Evolutionary conservation across 2,113 vertebrate genomes (phyloP).

Genomic region (Hyla sarda): DNA sequence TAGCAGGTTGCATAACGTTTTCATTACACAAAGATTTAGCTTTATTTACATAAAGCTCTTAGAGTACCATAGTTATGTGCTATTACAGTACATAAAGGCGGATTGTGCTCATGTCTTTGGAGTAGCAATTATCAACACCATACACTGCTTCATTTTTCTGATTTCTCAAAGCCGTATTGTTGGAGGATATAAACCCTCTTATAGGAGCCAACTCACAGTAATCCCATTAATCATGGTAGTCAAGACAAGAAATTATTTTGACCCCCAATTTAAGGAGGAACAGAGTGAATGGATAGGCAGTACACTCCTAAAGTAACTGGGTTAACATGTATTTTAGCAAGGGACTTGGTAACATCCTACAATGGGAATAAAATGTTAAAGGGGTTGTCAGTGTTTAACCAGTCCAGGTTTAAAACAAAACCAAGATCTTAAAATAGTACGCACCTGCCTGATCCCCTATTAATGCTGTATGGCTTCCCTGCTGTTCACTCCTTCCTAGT

Average conservation of each 20-base stretch:
- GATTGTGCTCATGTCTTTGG: neutral
- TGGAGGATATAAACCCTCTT: neutral
- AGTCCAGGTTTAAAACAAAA: too few species aligned
- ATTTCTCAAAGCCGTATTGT: constrained; percentile 6
- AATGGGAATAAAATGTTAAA: neutral
- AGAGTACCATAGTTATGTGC: neutral
- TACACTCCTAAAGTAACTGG: neutral
- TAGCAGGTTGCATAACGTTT: neutral
- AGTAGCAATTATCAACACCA: neutral
- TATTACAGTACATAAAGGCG: neutral
- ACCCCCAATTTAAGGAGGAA: neutral
- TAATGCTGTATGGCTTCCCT: too few species aligned
- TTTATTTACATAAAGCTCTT: neutral
- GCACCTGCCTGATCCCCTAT: too few species aligned
- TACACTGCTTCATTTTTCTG: neutral
- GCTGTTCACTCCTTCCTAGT: too few species aligned
- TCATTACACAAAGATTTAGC: neutral
- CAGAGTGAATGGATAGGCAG: neutral
- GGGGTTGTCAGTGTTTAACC: neutral
- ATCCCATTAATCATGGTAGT: neutral
- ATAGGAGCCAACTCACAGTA: neutral
- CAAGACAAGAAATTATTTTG: neutral
- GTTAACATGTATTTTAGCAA: neutral
- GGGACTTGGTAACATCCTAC: neutral
- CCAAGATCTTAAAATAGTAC: too few species aligned